These are phyloP conservation scores for Chaenodraco wilsoni DNA, from an alignment of 2,797 vertebrate genomes.

Conservation along the genomic window DNA sequence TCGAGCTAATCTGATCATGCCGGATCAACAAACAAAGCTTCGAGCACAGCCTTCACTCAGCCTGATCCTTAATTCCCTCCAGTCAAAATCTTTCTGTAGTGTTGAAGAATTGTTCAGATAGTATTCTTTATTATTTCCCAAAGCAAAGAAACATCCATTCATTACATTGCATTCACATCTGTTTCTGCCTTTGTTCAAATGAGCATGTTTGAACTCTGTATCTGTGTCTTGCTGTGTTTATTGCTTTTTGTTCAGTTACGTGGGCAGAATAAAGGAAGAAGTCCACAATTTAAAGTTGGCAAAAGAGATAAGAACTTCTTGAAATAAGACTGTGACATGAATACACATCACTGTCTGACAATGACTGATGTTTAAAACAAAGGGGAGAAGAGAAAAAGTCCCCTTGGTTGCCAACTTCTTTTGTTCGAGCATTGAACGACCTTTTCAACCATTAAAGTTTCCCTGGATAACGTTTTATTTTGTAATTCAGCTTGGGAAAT, in stretches of 20 bases:
- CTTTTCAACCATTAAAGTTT: no score
- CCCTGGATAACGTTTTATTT: no score
- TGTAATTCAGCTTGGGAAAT: no score
- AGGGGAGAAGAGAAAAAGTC: no score
- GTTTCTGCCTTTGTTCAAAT: neutral
- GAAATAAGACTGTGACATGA: neutral
- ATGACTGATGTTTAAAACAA: no score
- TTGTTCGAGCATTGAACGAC: no score
- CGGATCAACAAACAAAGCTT: conserved; percentile 33
- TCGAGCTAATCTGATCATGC: conserved; percentile 42
- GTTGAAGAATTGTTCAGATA: conserved; percentile 18
- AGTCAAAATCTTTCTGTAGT: neutral
- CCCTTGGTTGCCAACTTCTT: no score
- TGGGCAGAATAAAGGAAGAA: neutral
- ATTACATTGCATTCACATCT: conserved; percentile 9
- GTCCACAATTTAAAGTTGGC: neutral
- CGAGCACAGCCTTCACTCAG: conserved; percentile 13
- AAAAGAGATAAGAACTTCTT: conserved; percentile 5
- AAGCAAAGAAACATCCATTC: neutral
- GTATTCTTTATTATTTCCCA: neutral
- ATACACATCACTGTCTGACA: neutral
- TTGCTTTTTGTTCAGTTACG: conserved; percentile 9
- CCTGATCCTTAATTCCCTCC: conserved; percentile 10
- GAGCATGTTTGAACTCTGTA: conserved; percentile 21
- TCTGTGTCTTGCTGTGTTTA: conserved; percentile 8